Base-by-base conservation (phyloP, 2,888 invertebrate genomes). In the Hydrotaea diabolus region DNA sequence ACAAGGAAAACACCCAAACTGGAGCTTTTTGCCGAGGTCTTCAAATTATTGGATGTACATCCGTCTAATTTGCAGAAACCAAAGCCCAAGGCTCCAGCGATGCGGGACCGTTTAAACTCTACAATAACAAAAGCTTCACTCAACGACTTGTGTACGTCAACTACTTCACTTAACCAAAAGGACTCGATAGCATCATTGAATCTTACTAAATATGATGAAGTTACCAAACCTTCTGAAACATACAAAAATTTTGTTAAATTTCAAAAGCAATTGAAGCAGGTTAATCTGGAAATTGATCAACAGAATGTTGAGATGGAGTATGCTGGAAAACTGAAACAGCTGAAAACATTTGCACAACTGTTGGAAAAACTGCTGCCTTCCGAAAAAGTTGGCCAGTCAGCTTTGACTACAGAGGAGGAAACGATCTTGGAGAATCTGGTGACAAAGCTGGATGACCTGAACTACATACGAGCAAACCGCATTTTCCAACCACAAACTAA, bases 11-110 rank as follows among this genome's bases (percentile, higher is more conserved):
- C 86, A 3, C 86, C 87, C 4, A 82, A 86, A 7, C 86, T 90
- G 7, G 80, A 87, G 0, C 88, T 90, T 0, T 91, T 88, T 73
- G 88, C 89, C 0, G 89, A 89, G 1, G 86, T 89, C 0, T 91
- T 91, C 26, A 90, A 89, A 78, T 79, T 83, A 0, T 87, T 92
- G 4, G 91, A 92, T 0, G 88, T 88, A 3, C 91, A 89, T 78
- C 92, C 91, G 7, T 23, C 80, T 0, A 92, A 91, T 55, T 71
- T 91, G 31, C 90, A 89, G 3, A 90, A 89, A 31, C 73, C 87
- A 0, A 88, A 85, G 21, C 62, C 62, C 7, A 88, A 85, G 13
- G 55, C 43, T 1, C 17, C 80, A 21, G 66, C 85, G 2, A 89
- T 89, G 13, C 74, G 88, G 2, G 87, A 86, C 39, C 89, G 91